These are phyloP conservation scores for Hydrozoanthus gracilis DNA, from an alignment of 92 coral and sea anemone genomes.

Conservation along the genomic window DNA sequence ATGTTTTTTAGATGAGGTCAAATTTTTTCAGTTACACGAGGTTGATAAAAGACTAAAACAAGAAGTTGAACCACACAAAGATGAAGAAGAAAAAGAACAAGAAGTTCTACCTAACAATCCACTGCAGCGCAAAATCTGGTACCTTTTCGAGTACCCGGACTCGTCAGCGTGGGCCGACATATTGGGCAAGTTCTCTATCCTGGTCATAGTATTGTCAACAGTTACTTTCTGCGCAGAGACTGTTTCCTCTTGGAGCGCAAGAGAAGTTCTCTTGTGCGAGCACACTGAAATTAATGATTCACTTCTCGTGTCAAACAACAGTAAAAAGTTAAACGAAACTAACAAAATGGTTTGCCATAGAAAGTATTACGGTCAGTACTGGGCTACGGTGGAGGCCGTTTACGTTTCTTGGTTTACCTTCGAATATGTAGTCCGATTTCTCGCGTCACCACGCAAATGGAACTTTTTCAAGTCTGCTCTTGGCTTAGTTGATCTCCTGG, in stretches of 20 bases:
- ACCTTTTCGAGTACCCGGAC: slow-evolving; percentile 80
- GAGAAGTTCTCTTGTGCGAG: slow-evolving; percentile 43
- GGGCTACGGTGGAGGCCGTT: slow-evolving; percentile 78
- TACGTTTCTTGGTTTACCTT: slow-evolving; percentile 89
- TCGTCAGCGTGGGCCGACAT: slow-evolving; percentile 74
- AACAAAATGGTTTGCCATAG: slow-evolving; percentile 22
- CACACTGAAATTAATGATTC: slow-evolving; percentile 18
- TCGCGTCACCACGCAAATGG: slow-evolving; percentile 70
- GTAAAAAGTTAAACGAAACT: slow-evolving; percentile 5
- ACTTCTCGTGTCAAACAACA: background rate
- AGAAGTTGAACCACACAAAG: slow-evolving; percentile 68
- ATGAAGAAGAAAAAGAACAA: slow-evolving; percentile 1
- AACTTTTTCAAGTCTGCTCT: slow-evolving; percentile 77
- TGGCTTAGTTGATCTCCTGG: slow-evolving; percentile 84
- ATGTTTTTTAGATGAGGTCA: slow-evolving; percentile 82
- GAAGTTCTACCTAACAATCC: slow-evolving; percentile 54
- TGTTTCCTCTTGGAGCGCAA: slow-evolving; percentile 49
- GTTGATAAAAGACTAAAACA: slow-evolving; percentile 75
- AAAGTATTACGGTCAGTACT: slow-evolving; percentile 47
- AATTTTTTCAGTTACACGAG: slow-evolving; percentile 88
- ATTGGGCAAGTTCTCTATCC: slow-evolving; percentile 78
- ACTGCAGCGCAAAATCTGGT: slow-evolving; percentile 73
- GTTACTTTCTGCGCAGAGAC: slow-evolving; percentile 91
- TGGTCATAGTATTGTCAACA: slow-evolving; percentile 75
- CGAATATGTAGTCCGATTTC: slow-evolving; percentile 75